phyloP scores from a whole-genome alignment of 2,797 vertebrate genomes.

The Euphonia xanthogaster region DNA sequence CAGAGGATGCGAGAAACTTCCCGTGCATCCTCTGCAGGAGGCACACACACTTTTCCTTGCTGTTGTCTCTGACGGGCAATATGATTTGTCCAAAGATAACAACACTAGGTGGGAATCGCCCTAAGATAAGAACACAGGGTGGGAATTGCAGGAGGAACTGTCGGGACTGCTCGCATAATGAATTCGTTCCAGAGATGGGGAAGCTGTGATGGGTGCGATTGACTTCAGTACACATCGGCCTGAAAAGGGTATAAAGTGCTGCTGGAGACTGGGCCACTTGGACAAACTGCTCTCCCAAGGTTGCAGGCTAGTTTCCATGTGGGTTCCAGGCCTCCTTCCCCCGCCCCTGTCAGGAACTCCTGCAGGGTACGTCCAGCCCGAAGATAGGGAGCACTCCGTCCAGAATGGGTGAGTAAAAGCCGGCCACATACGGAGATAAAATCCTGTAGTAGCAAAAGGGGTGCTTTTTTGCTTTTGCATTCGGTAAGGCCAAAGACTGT shows the following conservation, averaged over 20 bases:
- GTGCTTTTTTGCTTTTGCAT: not conserved
- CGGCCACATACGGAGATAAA: rapidly evolving
- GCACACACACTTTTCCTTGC: not conserved
- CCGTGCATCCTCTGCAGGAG: not conserved
- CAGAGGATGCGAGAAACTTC: not conserved
- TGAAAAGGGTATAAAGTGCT: not conserved
- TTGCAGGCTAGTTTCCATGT: not conserved
- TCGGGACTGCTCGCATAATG: not conserved
- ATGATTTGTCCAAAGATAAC: not conserved
- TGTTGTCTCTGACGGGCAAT: not conserved
- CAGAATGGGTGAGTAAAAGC: not conserved
- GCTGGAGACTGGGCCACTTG: not conserved
- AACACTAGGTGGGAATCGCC: not conserved
- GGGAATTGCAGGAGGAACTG: not conserved
- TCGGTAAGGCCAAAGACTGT: not conserved
- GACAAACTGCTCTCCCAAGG: not conserved
- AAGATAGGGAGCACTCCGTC: not conserved
- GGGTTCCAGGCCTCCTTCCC: not conserved
- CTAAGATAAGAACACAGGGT: not conserved
- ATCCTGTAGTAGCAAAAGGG: not conserved
- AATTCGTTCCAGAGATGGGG: not conserved
- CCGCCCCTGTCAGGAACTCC: rapidly evolving
- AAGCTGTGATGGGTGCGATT: not conserved
- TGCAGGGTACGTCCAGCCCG: rapidly evolving
- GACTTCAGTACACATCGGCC: not conserved